Evolutionary conservation across 1,140 invertebrate species (phyloP).

Genomic region (Anoplophora glabripennis): DNA sequence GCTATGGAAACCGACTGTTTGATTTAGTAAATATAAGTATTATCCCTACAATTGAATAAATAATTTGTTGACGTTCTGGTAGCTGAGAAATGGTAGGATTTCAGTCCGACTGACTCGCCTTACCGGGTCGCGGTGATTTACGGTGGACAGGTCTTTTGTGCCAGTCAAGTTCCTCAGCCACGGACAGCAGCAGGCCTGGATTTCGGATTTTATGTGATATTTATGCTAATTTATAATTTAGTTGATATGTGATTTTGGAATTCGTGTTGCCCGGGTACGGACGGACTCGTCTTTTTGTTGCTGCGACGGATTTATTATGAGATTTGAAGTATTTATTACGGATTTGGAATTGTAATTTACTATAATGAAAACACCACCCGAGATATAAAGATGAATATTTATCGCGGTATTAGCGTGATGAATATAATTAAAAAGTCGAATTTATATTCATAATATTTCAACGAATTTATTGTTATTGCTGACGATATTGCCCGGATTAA

Average conservation of each 20-base stretch:
- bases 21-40: constrained; percentile 16
- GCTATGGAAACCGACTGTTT: background rate
- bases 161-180: constrained; percentile 35
- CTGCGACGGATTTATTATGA: constrained; percentile 31
- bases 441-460: constrained; percentile 24
- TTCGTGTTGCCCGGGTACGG: background rate
- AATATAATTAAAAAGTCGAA: constrained; percentile 26
- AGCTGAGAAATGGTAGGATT: constrained; percentile 15
- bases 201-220: constrained; percentile 39
- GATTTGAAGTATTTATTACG: constrained; percentile 36
- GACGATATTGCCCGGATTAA: constrained; percentile 14
- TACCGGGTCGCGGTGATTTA: constrained; percentile 29
- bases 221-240: constrained; percentile 36
- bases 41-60: constrained; percentile 16
- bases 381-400: constrained; percentile 35
- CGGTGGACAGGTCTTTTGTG: constrained; percentile 36
- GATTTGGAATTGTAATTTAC: constrained; percentile 38
- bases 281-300: constrained; percentile 24
- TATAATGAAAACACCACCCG: constrained; percentile 31
- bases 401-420: constrained; percentile 22
- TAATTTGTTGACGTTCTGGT: constrained; percentile 17
- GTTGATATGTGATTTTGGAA: constrained; percentile 13
- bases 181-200: constrained; percentile 29
- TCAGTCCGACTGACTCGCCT: constrained; percentile 7
- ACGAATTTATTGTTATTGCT: constrained; percentile 21